phyloP scores from a whole-genome alignment of 1,140 invertebrate species.

The Drosophila sp. region DNA sequence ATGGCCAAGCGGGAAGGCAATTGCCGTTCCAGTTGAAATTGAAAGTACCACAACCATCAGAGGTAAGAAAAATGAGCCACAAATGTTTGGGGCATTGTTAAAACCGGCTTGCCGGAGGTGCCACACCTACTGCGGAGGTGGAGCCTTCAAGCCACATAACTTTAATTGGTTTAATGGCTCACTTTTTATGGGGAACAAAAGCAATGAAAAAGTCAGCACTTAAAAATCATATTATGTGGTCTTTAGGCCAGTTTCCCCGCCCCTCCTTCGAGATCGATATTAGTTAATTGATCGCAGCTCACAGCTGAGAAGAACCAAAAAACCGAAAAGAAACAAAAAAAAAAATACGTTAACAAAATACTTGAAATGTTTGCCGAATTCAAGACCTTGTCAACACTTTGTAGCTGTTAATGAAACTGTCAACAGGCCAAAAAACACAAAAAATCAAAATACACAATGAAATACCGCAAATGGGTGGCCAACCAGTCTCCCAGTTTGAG shows the following conservation, averaged over 20 bases:
- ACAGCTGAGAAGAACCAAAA: slow-evolving; percentile 29
- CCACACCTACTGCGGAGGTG: slow-evolving; percentile 71
- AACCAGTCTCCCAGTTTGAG: slow-evolving; percentile 14
- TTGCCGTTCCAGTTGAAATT: slow-evolving; percentile 53
- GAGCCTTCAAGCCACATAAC: slow-evolving; percentile 64
- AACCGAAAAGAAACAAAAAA: slow-evolving; percentile 17
- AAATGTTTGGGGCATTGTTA: slow-evolving; percentile 28
- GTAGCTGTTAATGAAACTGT: slow-evolving; percentile 64
- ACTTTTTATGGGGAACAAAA: slow-evolving; percentile 51
- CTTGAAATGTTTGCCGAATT: slow-evolving; percentile 45
- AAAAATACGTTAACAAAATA: slow-evolving; percentile 16
- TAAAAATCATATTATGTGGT: slow-evolving; percentile 51
- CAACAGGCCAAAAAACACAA: slow-evolving; percentile 24
- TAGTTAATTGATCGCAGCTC: slow-evolving; percentile 55
- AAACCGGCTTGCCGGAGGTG: slow-evolving; percentile 50
- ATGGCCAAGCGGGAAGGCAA: slow-evolving; percentile 49
- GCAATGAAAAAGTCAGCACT: slow-evolving; percentile 36
- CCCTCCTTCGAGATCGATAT: slow-evolving; percentile 48
- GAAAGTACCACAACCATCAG: slow-evolving; percentile 57
- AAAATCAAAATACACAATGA: neutral
- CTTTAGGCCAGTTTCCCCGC: slow-evolving; percentile 30
- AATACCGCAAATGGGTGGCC: slow-evolving; percentile 34
- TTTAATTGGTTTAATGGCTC: slow-evolving; percentile 73
- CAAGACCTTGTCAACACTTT: slow-evolving; percentile 58
- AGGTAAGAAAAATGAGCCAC: slow-evolving; percentile 25